phyloP scores from a whole-genome alignment of 2,888 invertebrate species.

The Eristalis intricaria region DNA sequence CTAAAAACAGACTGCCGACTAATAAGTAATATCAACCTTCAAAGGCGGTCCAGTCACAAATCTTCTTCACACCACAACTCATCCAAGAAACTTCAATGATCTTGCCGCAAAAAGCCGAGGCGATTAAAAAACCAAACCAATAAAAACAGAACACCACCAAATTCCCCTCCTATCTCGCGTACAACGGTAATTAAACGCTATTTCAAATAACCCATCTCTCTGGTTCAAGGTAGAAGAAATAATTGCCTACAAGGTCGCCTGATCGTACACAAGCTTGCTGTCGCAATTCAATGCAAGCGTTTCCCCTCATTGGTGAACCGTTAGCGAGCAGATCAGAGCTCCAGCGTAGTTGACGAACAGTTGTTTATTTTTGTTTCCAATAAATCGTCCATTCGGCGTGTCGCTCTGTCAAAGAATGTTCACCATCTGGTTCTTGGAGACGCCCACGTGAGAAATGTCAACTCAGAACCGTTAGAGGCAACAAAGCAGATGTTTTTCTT shows the following conservation, averaged over 20 bases:
- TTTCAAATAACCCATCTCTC: not conserved
- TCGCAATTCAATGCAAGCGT: not conserved
- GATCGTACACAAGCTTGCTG: not conserved
- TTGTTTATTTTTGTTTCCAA: not conserved
- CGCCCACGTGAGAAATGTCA: not conserved
- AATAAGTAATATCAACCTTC: not conserved
- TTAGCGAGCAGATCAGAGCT: too few species aligned
- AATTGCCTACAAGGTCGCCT: conserved; percentile 23
- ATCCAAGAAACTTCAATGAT: not conserved
- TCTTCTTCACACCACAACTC: not conserved
- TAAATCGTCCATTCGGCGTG: not conserved
- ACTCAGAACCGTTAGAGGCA: not conserved
- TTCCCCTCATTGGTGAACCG: not conserved
- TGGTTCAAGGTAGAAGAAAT: conserved; percentile 24
- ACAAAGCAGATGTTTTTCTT: not conserved
- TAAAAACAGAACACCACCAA: not conserved
- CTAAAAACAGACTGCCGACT: not conserved
- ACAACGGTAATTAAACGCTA: not conserved
- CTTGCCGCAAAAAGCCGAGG: not conserved
- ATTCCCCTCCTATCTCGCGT: not conserved
- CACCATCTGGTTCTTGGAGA: not conserved
- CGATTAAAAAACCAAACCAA: not conserved
- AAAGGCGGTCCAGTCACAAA: not conserved
- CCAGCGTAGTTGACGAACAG: too few species aligned
- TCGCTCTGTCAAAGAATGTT: not conserved